Conservation (phyloP, 2,113 vertebrate genomes). For the Miniopterus natalensis region DNA sequence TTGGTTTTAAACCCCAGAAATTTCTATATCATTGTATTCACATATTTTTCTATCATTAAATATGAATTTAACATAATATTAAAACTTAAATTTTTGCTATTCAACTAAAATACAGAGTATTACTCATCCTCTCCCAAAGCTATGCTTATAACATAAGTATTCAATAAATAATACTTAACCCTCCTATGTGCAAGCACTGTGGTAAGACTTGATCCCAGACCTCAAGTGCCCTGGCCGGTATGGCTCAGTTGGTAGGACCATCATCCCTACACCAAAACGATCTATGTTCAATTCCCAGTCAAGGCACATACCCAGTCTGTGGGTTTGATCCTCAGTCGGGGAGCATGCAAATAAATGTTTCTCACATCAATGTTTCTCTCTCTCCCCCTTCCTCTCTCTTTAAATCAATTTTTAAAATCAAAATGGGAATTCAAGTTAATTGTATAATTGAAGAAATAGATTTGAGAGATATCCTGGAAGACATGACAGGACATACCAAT, state of each 20-base stretch:
- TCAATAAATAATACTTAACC: not conserved
- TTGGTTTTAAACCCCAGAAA: conserved; percentile 29
- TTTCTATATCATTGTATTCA: conserved; percentile 3
- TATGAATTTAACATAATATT: not conserved
- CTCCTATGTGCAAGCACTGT: not conserved
- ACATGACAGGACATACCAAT: conserved; percentile 22
- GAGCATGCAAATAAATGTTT: too few relatives aligned
- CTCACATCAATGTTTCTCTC: too few relatives aligned
- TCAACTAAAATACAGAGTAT: not conserved
- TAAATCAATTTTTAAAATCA: not conserved
- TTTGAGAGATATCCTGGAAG: not conserved
- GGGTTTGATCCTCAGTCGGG: too few relatives aligned
- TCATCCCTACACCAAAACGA: too few relatives aligned
- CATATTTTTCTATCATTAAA: conserved; percentile 34
- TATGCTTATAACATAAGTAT: not conserved
- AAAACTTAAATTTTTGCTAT: conserved; percentile 3
- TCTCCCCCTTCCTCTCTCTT: too few relatives aligned
- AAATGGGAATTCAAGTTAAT: not conserved
- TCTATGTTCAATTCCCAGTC: too few relatives aligned
- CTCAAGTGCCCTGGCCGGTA: not conserved
- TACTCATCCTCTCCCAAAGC: not conserved
- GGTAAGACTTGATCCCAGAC: not conserved
- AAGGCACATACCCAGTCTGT: too few relatives aligned
- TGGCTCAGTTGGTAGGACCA: too few relatives aligned
- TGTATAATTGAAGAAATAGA: not conserved